Conservation (phyloP, 2,113 vertebrate species). For the Hydrochoerus hydrochaeris region DNA sequence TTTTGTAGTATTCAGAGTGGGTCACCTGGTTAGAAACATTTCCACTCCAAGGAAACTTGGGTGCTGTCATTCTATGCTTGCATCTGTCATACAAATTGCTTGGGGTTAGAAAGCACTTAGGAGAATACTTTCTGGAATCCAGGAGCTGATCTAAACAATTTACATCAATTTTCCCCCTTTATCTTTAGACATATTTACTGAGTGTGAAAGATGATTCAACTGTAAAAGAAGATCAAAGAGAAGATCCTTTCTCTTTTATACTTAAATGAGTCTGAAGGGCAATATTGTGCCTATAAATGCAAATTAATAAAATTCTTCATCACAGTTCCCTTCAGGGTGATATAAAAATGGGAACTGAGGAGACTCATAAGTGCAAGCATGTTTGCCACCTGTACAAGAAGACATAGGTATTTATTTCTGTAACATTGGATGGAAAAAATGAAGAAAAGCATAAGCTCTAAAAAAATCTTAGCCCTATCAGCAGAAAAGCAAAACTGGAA, state of each 20-base stretch:
- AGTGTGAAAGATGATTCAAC: conserved; percentile 1
- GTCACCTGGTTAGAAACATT: neutral
- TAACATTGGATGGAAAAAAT: neutral
- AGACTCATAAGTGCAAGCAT: neutral
- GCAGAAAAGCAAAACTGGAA: conserved; percentile 15
- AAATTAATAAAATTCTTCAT: conserved; percentile 43
- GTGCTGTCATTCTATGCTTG: neutral
- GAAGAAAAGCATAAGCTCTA: neutral
- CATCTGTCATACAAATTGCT: neutral
- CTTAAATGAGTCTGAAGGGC: conserved; percentile 25
- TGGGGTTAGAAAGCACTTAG: neutral
- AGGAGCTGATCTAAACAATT: neutral
- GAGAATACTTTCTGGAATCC: neutral
- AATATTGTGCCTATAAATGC: neutral
- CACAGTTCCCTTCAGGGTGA: neutral
- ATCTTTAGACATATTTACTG: neutral
- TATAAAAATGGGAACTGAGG: neutral
- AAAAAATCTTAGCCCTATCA: neutral
- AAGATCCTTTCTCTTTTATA: neutral
- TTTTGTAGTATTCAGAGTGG: neutral
- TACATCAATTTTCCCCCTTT: neutral
- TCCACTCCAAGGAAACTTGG: neutral
- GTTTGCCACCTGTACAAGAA: neutral
- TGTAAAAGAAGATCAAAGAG: neutral
- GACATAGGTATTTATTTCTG: neutral